These are phyloP conservation scores for Periparus ater DNA, from an alignment of 2,797 vertebrate genomes.

Conservation along the genomic window DNA sequence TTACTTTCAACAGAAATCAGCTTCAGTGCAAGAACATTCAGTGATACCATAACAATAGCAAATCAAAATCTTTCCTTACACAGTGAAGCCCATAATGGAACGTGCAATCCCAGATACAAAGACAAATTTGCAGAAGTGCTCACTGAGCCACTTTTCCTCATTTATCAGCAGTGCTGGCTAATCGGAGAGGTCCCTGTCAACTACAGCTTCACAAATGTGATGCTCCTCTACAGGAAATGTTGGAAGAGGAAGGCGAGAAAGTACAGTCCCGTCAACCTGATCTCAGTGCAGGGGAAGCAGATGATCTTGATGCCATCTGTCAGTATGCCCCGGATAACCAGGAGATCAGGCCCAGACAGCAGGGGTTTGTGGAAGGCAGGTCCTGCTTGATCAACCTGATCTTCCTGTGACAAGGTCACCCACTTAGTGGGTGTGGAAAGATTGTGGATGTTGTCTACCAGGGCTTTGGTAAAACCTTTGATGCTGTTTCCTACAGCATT, in stretches of 20 bases:
- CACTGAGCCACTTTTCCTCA: not conserved
- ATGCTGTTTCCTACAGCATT: not conserved
- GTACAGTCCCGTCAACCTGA: not conserved
- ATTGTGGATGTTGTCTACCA: not conserved
- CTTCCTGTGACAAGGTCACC: not conserved
- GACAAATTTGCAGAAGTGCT: not conserved
- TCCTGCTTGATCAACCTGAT: not conserved
- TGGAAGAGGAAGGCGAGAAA: not conserved
- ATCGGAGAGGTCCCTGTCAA: fast-evolving
- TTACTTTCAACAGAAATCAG: not conserved
- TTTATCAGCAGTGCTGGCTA: not conserved
- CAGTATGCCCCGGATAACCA: not conserved
- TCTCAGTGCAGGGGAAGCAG: not conserved
- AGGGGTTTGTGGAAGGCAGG: not conserved
- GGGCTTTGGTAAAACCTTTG: not conserved
- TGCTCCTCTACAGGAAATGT: not conserved
- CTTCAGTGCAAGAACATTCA: not conserved
- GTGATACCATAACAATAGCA: not conserved
- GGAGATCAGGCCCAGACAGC: not conserved
- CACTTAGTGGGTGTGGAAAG: not conserved
- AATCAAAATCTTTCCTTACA: not conserved
- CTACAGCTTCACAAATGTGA: not conserved
- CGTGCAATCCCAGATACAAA: not conserved
- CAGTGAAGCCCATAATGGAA: not conserved
- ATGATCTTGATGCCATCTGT: too few species aligned